A percentile compares a stretch with the other conserved stretches of the same genome.
These are phyloP conservation scores for Crambe crambe DNA, from an alignment of 37 sponge, comb jelly and placozoan species.

Conservation along the genomic window DNA sequence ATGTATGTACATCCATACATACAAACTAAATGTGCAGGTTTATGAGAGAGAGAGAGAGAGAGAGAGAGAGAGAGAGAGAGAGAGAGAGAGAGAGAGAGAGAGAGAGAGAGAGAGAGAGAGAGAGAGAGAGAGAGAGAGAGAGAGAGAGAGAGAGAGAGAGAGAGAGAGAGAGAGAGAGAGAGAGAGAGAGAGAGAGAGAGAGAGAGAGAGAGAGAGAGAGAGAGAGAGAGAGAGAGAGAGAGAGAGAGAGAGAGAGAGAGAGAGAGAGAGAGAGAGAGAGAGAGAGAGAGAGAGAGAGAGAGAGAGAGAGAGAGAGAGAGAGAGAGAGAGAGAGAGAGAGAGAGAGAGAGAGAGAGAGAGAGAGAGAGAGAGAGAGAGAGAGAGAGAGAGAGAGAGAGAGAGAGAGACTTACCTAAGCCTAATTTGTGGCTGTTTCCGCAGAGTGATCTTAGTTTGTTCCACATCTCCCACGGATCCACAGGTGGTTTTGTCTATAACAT, in stretches of 20 bases:
- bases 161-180: constrained; percentile 20
- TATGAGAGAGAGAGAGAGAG: too few relatives aligned
- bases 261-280: constrained; percentile 20
- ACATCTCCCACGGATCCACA: constrained; percentile 91
- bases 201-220: constrained; percentile 20
- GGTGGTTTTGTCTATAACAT: neutral
- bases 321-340: constrained; percentile 17
- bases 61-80: too few relatives aligned
- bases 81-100: too few relatives aligned
- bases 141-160: constrained; percentile 17
- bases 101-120: constrained; percentile 15
- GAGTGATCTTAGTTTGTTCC: constrained; percentile 81
- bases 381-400: constrained; percentile 20
- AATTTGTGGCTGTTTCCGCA: constrained; percentile 57
- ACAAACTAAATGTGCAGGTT: too few relatives aligned
- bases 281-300: constrained; percentile 20
- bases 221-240: constrained; percentile 20
- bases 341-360: constrained; percentile 17
- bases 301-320: constrained; percentile 20
- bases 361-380: constrained; percentile 20
- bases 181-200: constrained; percentile 20
- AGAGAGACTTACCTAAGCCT: constrained; percentile 55
- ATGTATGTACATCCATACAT: too few relatives aligned
- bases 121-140: constrained; percentile 20
- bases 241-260: constrained; percentile 20